Percentiles rank a stretch among this genome's conserved stretches.
Conservation (phyloP, 2,113 vertebrate genomes). For the Silurus meridionalis region DNA sequence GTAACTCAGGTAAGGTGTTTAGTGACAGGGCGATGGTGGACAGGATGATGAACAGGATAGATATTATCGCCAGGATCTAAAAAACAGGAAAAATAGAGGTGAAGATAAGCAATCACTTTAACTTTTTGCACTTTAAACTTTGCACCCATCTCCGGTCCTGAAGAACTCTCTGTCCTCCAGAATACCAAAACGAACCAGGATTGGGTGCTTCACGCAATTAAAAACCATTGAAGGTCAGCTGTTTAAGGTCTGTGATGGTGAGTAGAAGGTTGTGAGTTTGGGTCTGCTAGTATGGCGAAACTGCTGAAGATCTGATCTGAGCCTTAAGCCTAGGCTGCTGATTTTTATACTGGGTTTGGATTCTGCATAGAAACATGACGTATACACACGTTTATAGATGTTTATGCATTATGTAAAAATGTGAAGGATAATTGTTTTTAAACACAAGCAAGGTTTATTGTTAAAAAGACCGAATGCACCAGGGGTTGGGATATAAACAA, state of each 20-base stretch:
- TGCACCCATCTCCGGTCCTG: neutral
- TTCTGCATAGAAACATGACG: neutral
- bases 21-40: constrained; percentile 97
- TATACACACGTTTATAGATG: neutral
- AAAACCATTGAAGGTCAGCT: neutral
- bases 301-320: neutral
- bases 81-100: constrained; percentile 1
- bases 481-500: too few relatives aligned
- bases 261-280: neutral
- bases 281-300: neutral
- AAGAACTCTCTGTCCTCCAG: neutral
- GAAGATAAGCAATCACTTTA: neutral
- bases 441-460: too few relatives aligned
- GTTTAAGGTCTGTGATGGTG: neutral
- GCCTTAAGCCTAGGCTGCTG: neutral
- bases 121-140: neutral
- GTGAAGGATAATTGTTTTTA: neutral
- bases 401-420: neutral
- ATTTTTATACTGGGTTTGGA: neutral
- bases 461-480: too few relatives aligned
- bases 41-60: constrained; percentile 95
- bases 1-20: constrained; percentile 95
- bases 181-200: neutral
- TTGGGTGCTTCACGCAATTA: neutral
- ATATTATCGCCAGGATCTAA: constrained; percentile 86